Evolutionary conservation across 1,140 invertebrate genomes (phyloP).

Genomic region (Drosophila sp.): DNA sequence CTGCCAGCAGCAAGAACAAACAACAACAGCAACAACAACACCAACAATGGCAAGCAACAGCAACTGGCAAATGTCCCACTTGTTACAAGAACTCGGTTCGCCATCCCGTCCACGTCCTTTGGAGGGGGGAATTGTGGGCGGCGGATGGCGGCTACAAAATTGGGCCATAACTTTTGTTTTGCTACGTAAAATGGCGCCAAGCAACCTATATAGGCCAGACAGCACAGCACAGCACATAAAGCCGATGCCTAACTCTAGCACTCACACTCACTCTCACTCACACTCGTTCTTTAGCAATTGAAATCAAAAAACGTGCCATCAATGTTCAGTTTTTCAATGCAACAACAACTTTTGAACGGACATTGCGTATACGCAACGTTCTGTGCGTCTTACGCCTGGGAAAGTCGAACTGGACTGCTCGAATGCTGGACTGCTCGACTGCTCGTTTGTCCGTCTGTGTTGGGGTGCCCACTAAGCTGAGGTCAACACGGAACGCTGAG

Average conservation of each 20-base stretch:
- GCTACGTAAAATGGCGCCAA: slow-evolving; percentile 82
- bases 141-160: slow-evolving; percentile 57
- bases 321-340: slow-evolving; percentile 43
- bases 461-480: slow-evolving; percentile 16
- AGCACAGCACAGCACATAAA: slow-evolving; percentile 50
- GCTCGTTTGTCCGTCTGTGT: not conserved
- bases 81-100: slow-evolving; percentile 60
- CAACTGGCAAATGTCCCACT: slow-evolving; percentile 80
- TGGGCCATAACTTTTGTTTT: slow-evolving; percentile 82
- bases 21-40: slow-evolving; percentile 36
- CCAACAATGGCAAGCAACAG: slow-evolving; percentile 41
- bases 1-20: slow-evolving; percentile 67
- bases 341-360: slow-evolving; percentile 51
- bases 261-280: not conserved
- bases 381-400: too few species aligned
- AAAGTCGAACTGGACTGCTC: not conserved
- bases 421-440: not conserved
- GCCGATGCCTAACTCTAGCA: slow-evolving; percentile 33
- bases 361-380: slow-evolving; percentile 66
- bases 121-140: slow-evolving; percentile 13
- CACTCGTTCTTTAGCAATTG: slow-evolving; percentile 52
- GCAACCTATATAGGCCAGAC: slow-evolving; percentile 82
- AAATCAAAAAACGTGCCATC: slow-evolving; percentile 79
- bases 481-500: slow-evolving; percentile 14
- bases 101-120: not conserved